These are phyloP conservation scores for Taxidea taxus DNA, from an alignment of 2,113 vertebrate genomes.

Conservation along the genomic window DNA sequence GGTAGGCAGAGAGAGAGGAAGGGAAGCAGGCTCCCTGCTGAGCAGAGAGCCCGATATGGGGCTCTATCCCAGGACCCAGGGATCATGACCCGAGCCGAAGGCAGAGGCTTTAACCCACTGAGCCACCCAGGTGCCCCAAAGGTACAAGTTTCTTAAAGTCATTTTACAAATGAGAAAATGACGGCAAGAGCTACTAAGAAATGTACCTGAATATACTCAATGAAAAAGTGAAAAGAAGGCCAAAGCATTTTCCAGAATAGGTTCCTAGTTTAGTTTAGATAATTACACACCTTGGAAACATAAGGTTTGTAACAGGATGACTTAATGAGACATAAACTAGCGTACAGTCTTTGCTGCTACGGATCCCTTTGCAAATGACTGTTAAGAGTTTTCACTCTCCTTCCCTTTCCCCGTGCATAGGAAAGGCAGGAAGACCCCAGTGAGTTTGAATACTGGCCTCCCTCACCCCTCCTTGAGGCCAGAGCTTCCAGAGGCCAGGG, in stretches of 20 bases:
- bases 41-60: too few species aligned
- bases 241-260: neutral
- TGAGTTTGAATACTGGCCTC: neutral
- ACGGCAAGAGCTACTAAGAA: neutral
- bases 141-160: neutral
- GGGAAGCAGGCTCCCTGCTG: too few species aligned
- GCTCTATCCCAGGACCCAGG: too few species aligned
- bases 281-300: neutral
- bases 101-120: too few species aligned
- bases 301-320: neutral
- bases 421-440: neutral
- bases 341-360: neutral
- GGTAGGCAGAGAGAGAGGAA: too few species aligned
- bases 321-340: neutral
- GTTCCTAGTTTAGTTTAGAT: neutral
- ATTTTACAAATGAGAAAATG: constrained; percentile 37
- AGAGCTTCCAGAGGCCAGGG: neutral
- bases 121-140: too few species aligned
- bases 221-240: neutral
- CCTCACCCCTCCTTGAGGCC: neutral
- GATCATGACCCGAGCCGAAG: too few species aligned
- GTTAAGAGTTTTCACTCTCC: neutral
- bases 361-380: neutral
- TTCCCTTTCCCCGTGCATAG: neutral
- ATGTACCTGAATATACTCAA: neutral